Percentiles rank a stretch among this genome's conserved stretches.
These are phyloP conservation scores for Todus mexicanus DNA, from an alignment of 2,797 vertebrate genomes.

Conservation along the genomic window DNA sequence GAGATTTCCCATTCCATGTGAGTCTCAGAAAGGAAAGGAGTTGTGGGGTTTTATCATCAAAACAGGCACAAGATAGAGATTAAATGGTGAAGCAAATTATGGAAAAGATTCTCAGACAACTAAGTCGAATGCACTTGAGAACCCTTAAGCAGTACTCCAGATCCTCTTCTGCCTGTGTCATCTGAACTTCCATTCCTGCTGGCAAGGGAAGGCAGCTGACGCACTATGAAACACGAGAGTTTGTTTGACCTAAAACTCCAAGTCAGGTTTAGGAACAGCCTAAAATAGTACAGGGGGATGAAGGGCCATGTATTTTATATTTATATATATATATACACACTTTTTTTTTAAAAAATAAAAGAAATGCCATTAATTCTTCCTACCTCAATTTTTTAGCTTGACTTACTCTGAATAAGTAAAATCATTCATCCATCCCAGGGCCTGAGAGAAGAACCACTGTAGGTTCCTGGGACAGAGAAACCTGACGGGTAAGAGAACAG, in stretches of 20 bases:
- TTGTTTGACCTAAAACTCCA: not conserved
- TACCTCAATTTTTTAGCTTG: not conserved
- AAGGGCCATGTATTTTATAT: not conserved
- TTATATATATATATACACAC: not conserved
- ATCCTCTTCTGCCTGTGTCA: not conserved
- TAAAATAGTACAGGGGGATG: not conserved
- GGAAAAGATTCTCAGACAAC: not conserved
- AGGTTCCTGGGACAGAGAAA: not conserved
- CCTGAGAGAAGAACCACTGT: not conserved
- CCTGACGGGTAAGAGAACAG: not conserved
- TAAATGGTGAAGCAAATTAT: not conserved
- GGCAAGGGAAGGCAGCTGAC: not conserved
- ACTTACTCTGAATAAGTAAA: not conserved
- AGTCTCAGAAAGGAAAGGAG: not conserved
- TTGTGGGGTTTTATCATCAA: not conserved
- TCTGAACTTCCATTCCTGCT: not conserved
- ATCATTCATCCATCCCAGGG: not conserved
- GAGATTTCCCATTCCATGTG: not conserved
- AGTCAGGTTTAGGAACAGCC: not conserved
- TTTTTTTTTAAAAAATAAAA: not conserved
- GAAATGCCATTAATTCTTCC: not conserved
- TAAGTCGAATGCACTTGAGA: not conserved
- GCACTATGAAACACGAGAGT: not conserved
- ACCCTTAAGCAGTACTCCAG: not conserved
- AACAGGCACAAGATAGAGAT: not conserved